These are phyloP conservation scores for Esperia sulphurella DNA, from an alignment of 2,888 invertebrate genomes.

Conservation along the genomic window DNA sequence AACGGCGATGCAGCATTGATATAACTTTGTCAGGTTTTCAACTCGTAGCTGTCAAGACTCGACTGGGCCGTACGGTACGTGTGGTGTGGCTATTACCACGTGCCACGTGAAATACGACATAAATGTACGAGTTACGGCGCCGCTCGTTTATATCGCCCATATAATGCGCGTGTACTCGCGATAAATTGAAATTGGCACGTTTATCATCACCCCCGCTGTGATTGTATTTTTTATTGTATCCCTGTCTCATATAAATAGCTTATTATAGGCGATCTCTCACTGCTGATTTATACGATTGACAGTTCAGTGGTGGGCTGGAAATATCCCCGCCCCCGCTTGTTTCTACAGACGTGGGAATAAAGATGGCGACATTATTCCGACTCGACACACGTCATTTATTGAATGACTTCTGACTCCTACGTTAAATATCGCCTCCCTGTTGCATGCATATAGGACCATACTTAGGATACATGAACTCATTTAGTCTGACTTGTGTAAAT, in stretches of 20 bases:
- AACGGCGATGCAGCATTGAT: too few species aligned
- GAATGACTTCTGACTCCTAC: too few species aligned
- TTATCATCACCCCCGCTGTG: constrained; percentile 52
- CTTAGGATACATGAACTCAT: too few species aligned
- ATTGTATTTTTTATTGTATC: constrained; percentile 53
- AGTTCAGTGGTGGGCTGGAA: neutral
- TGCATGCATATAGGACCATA: too few species aligned
- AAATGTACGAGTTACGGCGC: constrained; percentile 57
- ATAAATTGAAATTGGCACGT: constrained; percentile 65
- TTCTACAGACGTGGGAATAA: too few species aligned
- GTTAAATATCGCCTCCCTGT: too few species aligned
- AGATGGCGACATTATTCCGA: too few species aligned
- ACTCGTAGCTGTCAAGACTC: constrained; percentile 32
- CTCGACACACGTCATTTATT: too few species aligned
- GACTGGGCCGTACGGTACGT: constrained; percentile 49
- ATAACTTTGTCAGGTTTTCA: neutral
- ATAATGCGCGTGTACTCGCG: constrained; percentile 50
- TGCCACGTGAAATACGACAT: constrained; percentile 61
- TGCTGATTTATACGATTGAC: constrained; percentile 1
- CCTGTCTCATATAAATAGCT: constrained; percentile 25
- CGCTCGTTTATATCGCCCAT: constrained; percentile 48
- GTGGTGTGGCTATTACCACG: constrained; percentile 46
- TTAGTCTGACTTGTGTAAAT: too few species aligned
- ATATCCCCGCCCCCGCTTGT: too few species aligned
- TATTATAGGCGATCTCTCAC: constrained; percentile 23